Evolutionary conservation across 2,113 vertebrate genomes (phyloP), one percentile per base, ranked within the genome.

Genomic region (Odobenus rosmarus): DNA sequence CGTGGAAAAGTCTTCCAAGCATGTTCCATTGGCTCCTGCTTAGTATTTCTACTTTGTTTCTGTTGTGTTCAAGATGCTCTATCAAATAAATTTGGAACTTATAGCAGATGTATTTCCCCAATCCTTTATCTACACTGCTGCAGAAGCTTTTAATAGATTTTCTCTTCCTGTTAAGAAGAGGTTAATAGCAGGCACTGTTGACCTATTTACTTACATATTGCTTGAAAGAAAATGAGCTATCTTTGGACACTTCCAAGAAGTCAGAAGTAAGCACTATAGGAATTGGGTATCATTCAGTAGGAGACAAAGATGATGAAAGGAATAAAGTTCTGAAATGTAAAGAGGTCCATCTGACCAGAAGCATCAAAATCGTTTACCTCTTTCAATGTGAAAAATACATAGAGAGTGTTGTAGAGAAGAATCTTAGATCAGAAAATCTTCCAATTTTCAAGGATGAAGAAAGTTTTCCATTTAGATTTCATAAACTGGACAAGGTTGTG

Each of bases 21-120:
- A 69, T 18, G 7, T 2, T 39, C 55, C 61, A 59, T 0, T 46
- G 46, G 18, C 49, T 76, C 2, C 24, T 53, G n/a, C 21, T 46
- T 26, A 26, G 24, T 61, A 26, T 19, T 46, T 8, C 18, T 89
- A 51, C 4, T 33, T 91, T 69, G 24, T 6, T 83, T 59, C 59
- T 62, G 1, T 57, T 21, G 10, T n/a, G n/a, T 79, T 67, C 6
- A 28, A 51, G 31, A 55, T 28, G 23, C 4, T 24, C 85, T 42
- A 92, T 8, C 46, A 61, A 85, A 92, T 51, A 51, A n/a, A 64
- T 49, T 67, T 28, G 42, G 16, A 82, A 89, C 1, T 76, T 90
- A n/a, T 0, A n/a, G 49, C 6, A 77, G 31, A 42, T 64, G 5
- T 23, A 13, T 31, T 14, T 39, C 3, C 4, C 1, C 3, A 9